phyloP scores from a whole-genome alignment of 2,888 invertebrate genomes.

The Acanthosoma haemorrhoidale region DNA sequence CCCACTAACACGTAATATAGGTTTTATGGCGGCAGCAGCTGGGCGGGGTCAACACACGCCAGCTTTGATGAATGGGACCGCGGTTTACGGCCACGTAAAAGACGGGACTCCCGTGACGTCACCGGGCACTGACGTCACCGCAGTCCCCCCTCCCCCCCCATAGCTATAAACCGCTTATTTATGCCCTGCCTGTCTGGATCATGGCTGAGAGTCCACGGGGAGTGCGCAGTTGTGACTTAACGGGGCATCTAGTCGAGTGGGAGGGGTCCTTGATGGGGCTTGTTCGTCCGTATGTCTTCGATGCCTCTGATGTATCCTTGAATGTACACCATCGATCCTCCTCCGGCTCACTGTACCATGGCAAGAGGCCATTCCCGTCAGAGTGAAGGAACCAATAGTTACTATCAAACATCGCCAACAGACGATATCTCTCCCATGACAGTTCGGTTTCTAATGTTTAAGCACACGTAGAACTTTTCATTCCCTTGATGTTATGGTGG shows the following conservation, averaged over 20 bases:
- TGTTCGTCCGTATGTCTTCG: too few relatives aligned
- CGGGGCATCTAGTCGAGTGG: not conserved
- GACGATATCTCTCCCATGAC: too few relatives aligned
- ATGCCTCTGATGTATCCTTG: too few relatives aligned
- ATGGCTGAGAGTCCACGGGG: not conserved
- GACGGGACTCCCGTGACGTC: constrained; percentile 22
- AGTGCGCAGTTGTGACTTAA: too few relatives aligned
- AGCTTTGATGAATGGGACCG: constrained; percentile 20
- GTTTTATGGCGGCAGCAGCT: constrained; percentile 11
- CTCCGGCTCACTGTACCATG: too few relatives aligned
- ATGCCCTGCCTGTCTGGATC: not conserved
- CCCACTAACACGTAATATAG: constrained; percentile 23
- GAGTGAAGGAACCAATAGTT: too few relatives aligned
- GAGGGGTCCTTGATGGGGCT: not conserved
- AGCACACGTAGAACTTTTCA: too few relatives aligned
- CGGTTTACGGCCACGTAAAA: constrained; percentile 17
- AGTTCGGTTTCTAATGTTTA: too few relatives aligned
- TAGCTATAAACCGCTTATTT: constrained; percentile 11
- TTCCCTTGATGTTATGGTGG: too few relatives aligned
- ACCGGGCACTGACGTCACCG: constrained; percentile 14
- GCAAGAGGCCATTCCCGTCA: too few relatives aligned
- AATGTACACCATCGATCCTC: too few relatives aligned
- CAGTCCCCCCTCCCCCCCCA: not conserved
- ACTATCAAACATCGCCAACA: too few relatives aligned
- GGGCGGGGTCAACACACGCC: constrained; percentile 15